Evolutionary conservation across 2,888 invertebrate species (phyloP), one percentile per base, ranked within the genome.

Genomic region (Lordiphosa andalusiaca): DNA sequence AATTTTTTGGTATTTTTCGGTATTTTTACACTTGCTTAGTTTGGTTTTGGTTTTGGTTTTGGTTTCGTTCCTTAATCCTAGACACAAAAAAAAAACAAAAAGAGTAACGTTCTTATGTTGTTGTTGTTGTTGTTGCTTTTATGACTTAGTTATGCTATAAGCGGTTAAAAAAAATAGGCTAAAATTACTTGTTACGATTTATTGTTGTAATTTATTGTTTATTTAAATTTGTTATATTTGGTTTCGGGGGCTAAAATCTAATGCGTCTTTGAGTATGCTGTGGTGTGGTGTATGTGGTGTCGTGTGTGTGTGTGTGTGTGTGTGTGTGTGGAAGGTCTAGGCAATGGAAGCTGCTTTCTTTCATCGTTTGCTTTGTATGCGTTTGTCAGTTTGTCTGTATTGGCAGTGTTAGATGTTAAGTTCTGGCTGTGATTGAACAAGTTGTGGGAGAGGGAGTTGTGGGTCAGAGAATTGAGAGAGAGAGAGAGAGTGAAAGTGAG

Each of bases 251-350:
- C 71, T 80, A 73, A 73, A 71, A 67, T 73, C 81, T 80, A 85
- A 73, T 80, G 77, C 83, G 84, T 81, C 81, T 83, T 83, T 78
- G 73, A 81, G 59, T 73, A 84, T 72, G 80, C 74, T 69, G 66
- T 58, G 55, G 19, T n/a, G 55, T 38, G 61, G 25, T 25, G 39
- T 58, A 2, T 19, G 50, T 51, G 60, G 37, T 46, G 19, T 49
- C 36, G 56, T 37, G 25, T 13, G 33, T 44, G 44, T 33, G n/a
- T n/a, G 55, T 38, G 61, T 58, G 57, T 61, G 41, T 42, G 36
- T 35, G 33, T 9, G 37, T 44, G 19, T 6, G 46, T 6, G 46
- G 19, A 30, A 30, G 10, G 33, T n/a, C 21, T 25, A 6, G 33
- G 6, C 10, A 16, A 16, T 19, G 44, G 44, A 10, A 13, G 12